Conservation (phyloP, 2,888 invertebrate species). For the Anthrax anthrax region DNA sequence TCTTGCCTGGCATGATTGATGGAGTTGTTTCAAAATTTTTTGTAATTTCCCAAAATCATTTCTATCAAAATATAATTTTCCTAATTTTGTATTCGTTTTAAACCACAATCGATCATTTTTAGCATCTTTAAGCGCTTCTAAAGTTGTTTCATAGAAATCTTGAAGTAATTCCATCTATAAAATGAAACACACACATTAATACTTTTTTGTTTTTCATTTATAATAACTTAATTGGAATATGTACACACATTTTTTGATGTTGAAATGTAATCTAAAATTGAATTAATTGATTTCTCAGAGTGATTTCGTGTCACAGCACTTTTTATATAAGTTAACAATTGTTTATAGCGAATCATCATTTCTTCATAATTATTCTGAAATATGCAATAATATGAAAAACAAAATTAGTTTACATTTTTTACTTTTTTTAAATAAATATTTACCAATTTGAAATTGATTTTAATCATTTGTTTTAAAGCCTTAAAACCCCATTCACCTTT, state of each 20-base stretch:
- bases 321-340: constrained; percentile 94
- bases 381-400: constrained; percentile 14
- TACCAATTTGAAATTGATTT: constrained; percentile 95
- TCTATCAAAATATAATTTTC: constrained; percentile 94
- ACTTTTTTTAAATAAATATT: constrained; percentile 19
- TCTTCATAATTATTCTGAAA: constrained; percentile 76
- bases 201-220: neutral
- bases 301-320: constrained; percentile 98
- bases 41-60: constrained; percentile 88
- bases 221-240: constrained; percentile 5
- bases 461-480: constrained; percentile 99
- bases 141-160: constrained; percentile 94
- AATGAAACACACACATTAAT: neutral
- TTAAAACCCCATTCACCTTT: constrained; percentile 99
- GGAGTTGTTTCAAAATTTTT: constrained; percentile 91
- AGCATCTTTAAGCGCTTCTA: constrained; percentile 90
- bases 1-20: constrained; percentile 84
- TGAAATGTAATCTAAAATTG: constrained; percentile 97
- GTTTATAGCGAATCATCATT: constrained; percentile 93
- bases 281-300: constrained; percentile 98
- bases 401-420: too few relatives aligned
- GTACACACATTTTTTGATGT: constrained; percentile 90
- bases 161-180: constrained; percentile 88
- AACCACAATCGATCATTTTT: constrained; percentile 99
- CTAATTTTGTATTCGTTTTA: constrained; percentile 97